phyloP scores from a whole-genome alignment of 2,797 vertebrate species.

The Alauda arvensis region DNA sequence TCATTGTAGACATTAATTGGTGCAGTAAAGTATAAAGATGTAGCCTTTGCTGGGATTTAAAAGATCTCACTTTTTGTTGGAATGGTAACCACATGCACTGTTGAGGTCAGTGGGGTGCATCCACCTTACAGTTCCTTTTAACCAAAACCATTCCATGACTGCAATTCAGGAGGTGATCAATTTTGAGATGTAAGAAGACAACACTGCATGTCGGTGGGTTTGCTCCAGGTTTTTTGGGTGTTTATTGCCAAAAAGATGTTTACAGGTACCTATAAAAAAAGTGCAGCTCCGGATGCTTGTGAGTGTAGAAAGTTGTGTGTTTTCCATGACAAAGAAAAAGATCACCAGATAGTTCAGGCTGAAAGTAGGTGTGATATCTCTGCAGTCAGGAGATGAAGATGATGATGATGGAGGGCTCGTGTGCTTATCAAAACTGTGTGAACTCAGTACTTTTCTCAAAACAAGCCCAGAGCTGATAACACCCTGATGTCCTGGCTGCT shows the following conservation, averaged over 20 bases:
- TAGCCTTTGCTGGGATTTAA: constrained; percentile 1
- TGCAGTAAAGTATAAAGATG: not conserved
- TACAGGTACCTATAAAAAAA: not conserved
- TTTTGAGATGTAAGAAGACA: not conserved
- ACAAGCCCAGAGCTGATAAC: not conserved
- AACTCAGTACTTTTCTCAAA: not conserved
- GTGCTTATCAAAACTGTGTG: not conserved
- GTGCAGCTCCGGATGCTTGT: not conserved
- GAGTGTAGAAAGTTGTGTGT: not conserved
- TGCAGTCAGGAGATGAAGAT: not conserved
- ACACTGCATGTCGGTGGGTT: accelerated
- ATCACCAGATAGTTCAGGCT: not conserved
- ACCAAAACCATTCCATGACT: not conserved
- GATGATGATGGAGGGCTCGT: not conserved
- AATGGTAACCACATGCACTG: not conserved
- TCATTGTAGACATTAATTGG: constrained; percentile 34
- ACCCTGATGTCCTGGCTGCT: not conserved
- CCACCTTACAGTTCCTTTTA: not conserved
- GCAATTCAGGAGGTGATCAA: not conserved
- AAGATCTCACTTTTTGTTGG: not conserved
- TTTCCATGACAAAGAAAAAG: not conserved
- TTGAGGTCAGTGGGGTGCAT: not conserved
- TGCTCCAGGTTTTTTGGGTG: not conserved
- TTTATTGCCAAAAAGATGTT: not conserved
- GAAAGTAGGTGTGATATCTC: not conserved